phyloP scores from a whole-genome alignment of 2,113 vertebrate genomes.

The Hyperoodon ampullatus region DNA sequence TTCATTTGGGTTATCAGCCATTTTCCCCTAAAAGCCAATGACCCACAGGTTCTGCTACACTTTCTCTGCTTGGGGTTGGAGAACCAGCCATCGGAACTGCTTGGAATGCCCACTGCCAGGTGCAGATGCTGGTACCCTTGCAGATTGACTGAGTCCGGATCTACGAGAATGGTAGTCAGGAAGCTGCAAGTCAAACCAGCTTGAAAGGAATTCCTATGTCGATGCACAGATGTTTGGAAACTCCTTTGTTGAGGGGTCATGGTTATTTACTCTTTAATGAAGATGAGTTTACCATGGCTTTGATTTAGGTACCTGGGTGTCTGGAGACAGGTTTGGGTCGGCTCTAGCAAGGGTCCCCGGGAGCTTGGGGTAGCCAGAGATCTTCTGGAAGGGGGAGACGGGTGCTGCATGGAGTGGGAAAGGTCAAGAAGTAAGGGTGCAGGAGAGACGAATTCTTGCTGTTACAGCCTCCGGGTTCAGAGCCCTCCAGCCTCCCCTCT shows the following conservation, averaged over 20 bases:
- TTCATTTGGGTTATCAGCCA: background rate
- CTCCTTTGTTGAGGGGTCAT: background rate
- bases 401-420: no score
- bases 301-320: background rate
- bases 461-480: no score
- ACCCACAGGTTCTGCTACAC: no score
- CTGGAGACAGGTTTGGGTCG: background rate
- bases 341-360: background rate
- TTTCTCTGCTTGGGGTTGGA: background rate
- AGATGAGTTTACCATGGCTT: background rate
- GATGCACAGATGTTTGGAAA: background rate
- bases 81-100: background rate
- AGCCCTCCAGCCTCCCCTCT: background rate
- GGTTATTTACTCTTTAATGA: background rate
- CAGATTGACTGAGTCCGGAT: background rate
- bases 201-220: background rate
- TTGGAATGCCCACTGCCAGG: background rate
- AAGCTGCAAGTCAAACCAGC: background rate
- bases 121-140: accelerated
- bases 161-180: background rate
- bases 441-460: accelerated
- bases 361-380: background rate
- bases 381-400: background rate
- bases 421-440: background rate
- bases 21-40: background rate